Percentiles rank a stretch among this genome's conserved stretches.
These are phyloP conservation scores for Pseudomyrmex pallidus DNA, from an alignment of 1,140 invertebrate genomes.

Conservation along the genomic window DNA sequence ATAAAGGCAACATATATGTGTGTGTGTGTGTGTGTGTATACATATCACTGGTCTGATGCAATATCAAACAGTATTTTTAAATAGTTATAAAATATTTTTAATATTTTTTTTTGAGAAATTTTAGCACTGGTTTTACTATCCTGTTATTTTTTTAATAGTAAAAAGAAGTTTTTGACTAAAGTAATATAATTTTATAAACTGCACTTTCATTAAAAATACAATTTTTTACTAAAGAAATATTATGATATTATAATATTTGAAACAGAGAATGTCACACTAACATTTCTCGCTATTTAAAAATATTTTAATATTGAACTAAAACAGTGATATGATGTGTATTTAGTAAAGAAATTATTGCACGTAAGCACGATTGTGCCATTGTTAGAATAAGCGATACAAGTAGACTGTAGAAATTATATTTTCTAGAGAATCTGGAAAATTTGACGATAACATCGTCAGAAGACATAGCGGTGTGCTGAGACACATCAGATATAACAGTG, in stretches of 20 bases:
- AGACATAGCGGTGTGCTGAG: slow-evolving; percentile 64
- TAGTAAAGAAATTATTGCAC: slow-evolving; percentile 53
- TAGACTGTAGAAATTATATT: slow-evolving; percentile 39
- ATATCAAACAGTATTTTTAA: slow-evolving; percentile 8
- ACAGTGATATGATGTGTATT: slow-evolving; percentile 38
- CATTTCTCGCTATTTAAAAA: slow-evolving; percentile 2
- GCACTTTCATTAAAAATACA: neutral
- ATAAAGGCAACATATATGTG: slow-evolving; percentile 46
- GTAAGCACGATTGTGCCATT: slow-evolving; percentile 62
- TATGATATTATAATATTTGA: neutral
- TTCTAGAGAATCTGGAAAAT: slow-evolving; percentile 27
- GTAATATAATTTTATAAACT: neutral
- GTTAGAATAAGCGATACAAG: slow-evolving; percentile 60
- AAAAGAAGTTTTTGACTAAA: neutral
- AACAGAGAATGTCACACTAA: neutral
- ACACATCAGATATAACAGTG: slow-evolving; percentile 74
- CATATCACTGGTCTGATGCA: slow-evolving; percentile 21
- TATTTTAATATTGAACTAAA: neutral
- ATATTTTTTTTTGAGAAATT: too few species aligned
- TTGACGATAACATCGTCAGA: slow-evolving; percentile 54
- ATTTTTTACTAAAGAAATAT: neutral
- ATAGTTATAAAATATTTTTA: neutral
- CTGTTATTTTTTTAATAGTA: neutral
- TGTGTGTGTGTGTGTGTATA: slow-evolving; percentile 30
- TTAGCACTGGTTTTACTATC: neutral